These are phyloP conservation scores for Diprion similis DNA, from an alignment of 1,140 invertebrate species.

Conservation along the genomic window DNA sequence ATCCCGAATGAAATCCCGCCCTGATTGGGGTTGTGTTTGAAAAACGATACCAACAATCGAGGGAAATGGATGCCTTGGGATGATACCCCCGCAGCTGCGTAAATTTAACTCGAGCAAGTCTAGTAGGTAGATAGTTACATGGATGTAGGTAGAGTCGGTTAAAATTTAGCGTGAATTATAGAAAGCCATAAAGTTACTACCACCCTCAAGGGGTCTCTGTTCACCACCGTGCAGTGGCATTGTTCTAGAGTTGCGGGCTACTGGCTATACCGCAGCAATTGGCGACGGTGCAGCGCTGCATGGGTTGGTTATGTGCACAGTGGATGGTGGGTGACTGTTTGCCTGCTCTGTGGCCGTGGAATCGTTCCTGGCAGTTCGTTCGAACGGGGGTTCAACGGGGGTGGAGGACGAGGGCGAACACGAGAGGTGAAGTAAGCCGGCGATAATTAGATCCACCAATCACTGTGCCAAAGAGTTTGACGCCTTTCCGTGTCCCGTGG, in stretches of 20 bases:
- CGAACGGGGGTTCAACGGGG: neutral
- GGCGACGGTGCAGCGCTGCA: neutral
- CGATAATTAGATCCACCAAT: slow-evolving; percentile 50
- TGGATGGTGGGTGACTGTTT: neutral
- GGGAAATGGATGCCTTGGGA: neutral
- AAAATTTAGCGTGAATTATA: slow-evolving; percentile 8
- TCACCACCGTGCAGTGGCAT: slow-evolving; percentile 3
- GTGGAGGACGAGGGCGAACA: neutral
- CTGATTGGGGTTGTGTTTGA: no score
- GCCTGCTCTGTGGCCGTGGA: neutral
- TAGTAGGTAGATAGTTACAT: no score
- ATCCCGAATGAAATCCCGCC: no score
- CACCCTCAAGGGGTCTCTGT: neutral
- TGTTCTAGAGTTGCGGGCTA: neutral
- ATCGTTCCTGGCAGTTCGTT: neutral
- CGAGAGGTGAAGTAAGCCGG: slow-evolving; percentile 4
- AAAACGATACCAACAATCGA: neutral
- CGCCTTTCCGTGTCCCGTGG: slow-evolving; percentile 33
- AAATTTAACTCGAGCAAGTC: neutral
- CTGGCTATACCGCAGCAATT: neutral
- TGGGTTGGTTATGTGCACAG: neutral
- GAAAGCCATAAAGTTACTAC: neutral
- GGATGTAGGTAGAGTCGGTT: neutral
- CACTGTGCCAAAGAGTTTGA: slow-evolving; percentile 41
- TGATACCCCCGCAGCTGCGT: neutral